A percentile compares a stretch with the other conserved stretches of the same genome.
These are phyloP conservation scores for Apostichopus japonicus DNA, from an alignment of 35 echinoderm and acorn worm genomes.

Conservation along the genomic window DNA sequence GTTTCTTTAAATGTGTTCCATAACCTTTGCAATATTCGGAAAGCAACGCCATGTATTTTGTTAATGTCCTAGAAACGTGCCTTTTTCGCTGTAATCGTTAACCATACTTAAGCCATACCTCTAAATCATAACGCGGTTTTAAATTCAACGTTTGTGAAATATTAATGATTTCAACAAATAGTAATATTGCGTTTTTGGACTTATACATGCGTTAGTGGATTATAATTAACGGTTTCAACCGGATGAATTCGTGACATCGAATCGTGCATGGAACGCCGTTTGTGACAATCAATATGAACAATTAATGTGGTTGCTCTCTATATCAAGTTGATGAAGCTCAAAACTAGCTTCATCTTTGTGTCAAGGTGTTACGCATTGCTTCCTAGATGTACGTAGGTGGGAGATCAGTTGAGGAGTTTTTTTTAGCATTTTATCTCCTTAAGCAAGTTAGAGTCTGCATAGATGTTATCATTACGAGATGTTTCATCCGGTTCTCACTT, in stretches of 20 bases:
- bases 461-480: no score
- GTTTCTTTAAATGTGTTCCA: neutral
- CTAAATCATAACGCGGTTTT: conserved; percentile 1
- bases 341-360: no score
- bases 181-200: conserved; percentile 7
- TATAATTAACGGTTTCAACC: conserved; percentile 4
- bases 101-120: conserved; percentile 7
- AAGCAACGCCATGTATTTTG: neutral
- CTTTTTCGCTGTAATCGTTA: conserved; percentile 9
- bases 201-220: neutral
- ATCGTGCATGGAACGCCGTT: conserved; percentile 8
- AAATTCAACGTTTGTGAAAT: conserved; percentile 1
- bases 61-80: neutral
- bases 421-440: no score
- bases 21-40: neutral
- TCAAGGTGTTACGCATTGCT: no score
- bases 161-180: conserved; percentile 15
- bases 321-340: neutral
- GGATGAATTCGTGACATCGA: neutral
- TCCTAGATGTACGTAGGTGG: no score
- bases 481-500: no score
- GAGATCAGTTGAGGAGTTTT: no score
- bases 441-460: no score
- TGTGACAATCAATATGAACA: neutral
- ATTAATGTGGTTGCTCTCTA: conserved; percentile 4